Percentiles rank a stretch among this genome's conserved stretches.
Evolutionary conservation across 1,140 invertebrate species (phyloP).

Genomic region (Idris sp.): DNA sequence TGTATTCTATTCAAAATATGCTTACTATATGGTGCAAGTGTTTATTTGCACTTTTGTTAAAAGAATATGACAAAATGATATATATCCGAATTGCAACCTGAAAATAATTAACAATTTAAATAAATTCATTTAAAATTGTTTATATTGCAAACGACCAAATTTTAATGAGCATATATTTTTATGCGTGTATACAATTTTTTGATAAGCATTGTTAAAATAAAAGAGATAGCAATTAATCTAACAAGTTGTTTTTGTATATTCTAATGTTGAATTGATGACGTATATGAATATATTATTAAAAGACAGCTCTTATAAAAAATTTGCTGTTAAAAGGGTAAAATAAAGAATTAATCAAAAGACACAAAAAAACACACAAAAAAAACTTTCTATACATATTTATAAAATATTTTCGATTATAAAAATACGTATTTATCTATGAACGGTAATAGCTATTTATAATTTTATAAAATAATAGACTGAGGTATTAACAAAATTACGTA

Average conservation of each 20-base stretch:
- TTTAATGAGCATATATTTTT: conserved; percentile 43
- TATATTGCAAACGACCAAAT: conserved; percentile 13
- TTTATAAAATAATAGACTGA: conserved; percentile 41
- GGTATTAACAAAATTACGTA: no score
- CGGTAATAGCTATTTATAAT: conserved; percentile 27
- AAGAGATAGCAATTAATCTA: not conserved
- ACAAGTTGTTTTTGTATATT: conserved; percentile 1
- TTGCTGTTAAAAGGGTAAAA: not conserved
- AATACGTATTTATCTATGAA: conserved; percentile 13
- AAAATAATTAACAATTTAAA: conserved; percentile 8
- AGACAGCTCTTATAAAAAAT: conserved; percentile 16
- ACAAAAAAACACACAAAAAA: no score
- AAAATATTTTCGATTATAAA: conserved; percentile 14
- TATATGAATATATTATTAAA: not conserved
- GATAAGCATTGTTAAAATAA: conserved; percentile 5
- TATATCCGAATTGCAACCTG: no score
- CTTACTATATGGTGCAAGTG: no score
- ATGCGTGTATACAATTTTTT: conserved; percentile 50
- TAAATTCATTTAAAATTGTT: conserved; percentile 14
- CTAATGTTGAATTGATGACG: conserved; percentile 4
- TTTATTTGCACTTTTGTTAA: no score
- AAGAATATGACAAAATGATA: no score
- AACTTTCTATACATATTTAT: conserved; percentile 24
- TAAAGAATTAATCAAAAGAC: conserved; percentile 34
- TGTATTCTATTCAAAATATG: no score